Conservation (phyloP, 2,888 invertebrate genomes). For the Agrochola macilenta region DNA sequence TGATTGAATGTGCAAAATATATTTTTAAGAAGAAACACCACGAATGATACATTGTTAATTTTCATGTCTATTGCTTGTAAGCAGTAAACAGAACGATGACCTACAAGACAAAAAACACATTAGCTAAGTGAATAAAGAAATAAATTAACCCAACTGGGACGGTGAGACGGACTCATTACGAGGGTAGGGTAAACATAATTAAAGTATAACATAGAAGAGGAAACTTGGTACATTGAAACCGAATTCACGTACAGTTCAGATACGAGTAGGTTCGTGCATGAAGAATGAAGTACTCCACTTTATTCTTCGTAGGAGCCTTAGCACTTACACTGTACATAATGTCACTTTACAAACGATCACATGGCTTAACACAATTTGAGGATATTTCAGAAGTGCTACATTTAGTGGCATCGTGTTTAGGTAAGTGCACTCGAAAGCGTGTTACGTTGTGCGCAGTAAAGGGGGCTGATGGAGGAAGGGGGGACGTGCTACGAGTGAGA, state of each 20-base stretch:
- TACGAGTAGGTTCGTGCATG: slow-evolving; percentile 17
- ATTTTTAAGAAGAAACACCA: not conserved
- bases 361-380: slow-evolving; percentile 76
- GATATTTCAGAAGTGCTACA: slow-evolving; percentile 74
- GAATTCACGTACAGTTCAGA: slow-evolving; percentile 29
- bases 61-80: slow-evolving; percentile 8
- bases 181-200: slow-evolving; percentile 63
- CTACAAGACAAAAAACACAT: slow-evolving; percentile 41
- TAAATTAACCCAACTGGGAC: slow-evolving; percentile 55
- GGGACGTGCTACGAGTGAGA: slow-evolving; percentile 74
- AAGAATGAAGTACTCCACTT: slow-evolving; percentile 29
- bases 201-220: slow-evolving; percentile 45
- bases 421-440: slow-evolving; percentile 76
- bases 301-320: slow-evolving; percentile 6
- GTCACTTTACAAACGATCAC: slow-evolving; percentile 58
- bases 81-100: slow-evolving; percentile 31
- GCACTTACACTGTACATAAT: slow-evolving; percentile 35
- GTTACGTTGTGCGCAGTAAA: slow-evolving; percentile 63
- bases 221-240: slow-evolving; percentile 42
- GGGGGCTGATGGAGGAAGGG: slow-evolving; percentile 57
- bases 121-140: slow-evolving; percentile 56
- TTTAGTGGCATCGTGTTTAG: slow-evolving; percentile 72
- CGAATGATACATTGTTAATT: not conserved
- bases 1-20: not conserved
- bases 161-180: slow-evolving; percentile 53